A percentile compares a stretch with the other conserved stretches of the same genome.
These are phyloP conservation scores for Muntiacus reevesi DNA, from an alignment of 2,113 vertebrate species.

Conservation along the genomic window DNA sequence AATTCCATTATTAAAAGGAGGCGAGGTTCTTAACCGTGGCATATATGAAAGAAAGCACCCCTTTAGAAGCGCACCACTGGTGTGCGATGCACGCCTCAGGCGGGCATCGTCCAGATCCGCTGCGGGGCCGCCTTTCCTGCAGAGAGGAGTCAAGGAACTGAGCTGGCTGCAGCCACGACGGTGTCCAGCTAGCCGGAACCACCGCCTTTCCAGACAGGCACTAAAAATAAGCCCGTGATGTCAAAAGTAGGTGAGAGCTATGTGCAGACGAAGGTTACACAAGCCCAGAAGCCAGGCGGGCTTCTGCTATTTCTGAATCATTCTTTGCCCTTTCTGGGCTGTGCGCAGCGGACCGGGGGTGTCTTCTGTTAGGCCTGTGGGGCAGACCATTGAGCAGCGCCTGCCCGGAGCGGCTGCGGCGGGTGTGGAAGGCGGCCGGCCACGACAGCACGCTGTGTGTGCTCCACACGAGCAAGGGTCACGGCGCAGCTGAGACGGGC, in stretches of 20 bases:
- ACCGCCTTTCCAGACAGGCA: not conserved
- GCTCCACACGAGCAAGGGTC: not conserved
- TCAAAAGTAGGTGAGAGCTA: not conserved
- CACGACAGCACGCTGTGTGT: rapidly evolving
- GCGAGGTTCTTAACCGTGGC: not conserved
- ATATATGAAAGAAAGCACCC: not conserved
- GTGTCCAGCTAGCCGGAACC: not conserved
- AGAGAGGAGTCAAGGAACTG: rapidly evolving
- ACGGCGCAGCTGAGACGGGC: not conserved
- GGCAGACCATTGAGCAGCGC: rapidly evolving
- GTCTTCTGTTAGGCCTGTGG: not conserved
- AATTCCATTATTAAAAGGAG: not conserved
- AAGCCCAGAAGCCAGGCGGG: not conserved
- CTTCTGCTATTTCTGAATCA: not conserved
- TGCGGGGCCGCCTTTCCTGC: rapidly evolving
- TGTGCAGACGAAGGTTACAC: not conserved
- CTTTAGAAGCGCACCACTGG: rapidly evolving
- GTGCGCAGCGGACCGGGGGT: rapidly evolving
- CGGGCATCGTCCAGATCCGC: not conserved
- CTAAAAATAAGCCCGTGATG: rapidly evolving
- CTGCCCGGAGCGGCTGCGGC: not conserved
- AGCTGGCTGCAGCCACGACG: rapidly evolving
- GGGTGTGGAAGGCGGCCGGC: not conserved
- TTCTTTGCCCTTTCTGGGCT: not conserved
- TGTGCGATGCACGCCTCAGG: rapidly evolving